Evolutionary conservation across 2,797 vertebrate species (phyloP).

Genomic region (Peromyscus nudipes): DNA sequence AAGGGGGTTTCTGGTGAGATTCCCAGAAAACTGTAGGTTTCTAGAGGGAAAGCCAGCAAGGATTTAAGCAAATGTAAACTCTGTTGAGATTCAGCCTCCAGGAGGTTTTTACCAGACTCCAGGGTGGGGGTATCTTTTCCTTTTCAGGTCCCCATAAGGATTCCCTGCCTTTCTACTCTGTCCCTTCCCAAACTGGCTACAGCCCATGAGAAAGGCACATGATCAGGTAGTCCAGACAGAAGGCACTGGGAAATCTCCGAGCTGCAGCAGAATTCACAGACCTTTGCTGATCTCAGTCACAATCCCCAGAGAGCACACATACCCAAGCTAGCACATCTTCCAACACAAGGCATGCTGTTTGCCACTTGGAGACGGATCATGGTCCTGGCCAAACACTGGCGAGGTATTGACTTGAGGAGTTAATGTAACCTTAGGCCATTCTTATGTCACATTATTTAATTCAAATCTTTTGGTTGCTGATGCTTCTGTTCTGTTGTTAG

Average conservation of each 20-base stretch:
- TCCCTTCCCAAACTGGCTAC: background rate
- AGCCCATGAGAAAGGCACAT: background rate
- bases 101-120: background rate
- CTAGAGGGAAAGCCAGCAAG: background rate
- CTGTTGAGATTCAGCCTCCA: background rate
- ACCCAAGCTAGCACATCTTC: background rate
- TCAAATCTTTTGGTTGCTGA: background rate
- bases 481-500: background rate
- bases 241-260: background rate
- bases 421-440: background rate
- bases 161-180: background rate
- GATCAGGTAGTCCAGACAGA: background rate
- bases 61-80: background rate
- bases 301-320: too few species aligned
- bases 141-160: background rate
- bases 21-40: background rate
- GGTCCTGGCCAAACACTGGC: background rate
- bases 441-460: background rate
- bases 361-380: background rate
- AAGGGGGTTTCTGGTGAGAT: background rate
- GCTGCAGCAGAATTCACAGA: background rate
- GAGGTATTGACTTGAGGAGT: background rate
- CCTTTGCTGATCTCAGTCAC: background rate
- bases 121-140: background rate
- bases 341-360: background rate